Base-by-base conservation (phyloP, 2,113 vertebrate genomes). In the Orcinus orca region DNA sequence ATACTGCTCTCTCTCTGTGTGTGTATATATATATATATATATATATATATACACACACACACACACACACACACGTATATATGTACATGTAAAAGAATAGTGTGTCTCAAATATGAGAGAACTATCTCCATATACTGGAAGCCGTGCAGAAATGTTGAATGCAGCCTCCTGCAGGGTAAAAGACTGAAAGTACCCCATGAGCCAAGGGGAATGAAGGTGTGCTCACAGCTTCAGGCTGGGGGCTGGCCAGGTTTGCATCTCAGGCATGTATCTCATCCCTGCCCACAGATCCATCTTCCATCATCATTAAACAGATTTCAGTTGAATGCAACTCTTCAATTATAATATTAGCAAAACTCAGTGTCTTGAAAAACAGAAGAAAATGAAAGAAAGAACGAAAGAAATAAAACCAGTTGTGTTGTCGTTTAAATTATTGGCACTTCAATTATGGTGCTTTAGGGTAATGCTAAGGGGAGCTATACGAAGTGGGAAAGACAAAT, bases 21-120 rank as follows among this genome's bases (percentile, higher is more conserved):
- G 0, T 47, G 0, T 50, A 15, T 53, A 15, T 15, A 17, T 53
- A 53, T 53, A 53, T 53, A 53, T 53, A 53, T 53, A 55, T 8
- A 20, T 2, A 1, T 18, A 53, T 53, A 53, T 53, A 44, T 44
- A 12, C 11, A 47, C 12, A 47, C 12, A 47, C 12, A 47, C 12
- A 50, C 13, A 50, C 1, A 50, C 1, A 53, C 14, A 5, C 50
- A 53, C 50, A 53, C 0, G 1, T 53, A 53, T 53, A 58, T 58
- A 20, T 8, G 7, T 58, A 58, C 20, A 58, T 58, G 55, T 31
- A 63, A 38, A 55, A 89, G 29, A 63, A 73, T 50, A 23, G 23
- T 1, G 80, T 71, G 14, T 20, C 3, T 81, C 23, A 88, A 36
- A 50, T 71, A 47, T 62, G 33, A 55, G 15, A 31, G 31, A 71